Evolutionary conservation across 2,797 vertebrate genomes (phyloP).

Genomic region (Clarias laeviceps): DNA sequence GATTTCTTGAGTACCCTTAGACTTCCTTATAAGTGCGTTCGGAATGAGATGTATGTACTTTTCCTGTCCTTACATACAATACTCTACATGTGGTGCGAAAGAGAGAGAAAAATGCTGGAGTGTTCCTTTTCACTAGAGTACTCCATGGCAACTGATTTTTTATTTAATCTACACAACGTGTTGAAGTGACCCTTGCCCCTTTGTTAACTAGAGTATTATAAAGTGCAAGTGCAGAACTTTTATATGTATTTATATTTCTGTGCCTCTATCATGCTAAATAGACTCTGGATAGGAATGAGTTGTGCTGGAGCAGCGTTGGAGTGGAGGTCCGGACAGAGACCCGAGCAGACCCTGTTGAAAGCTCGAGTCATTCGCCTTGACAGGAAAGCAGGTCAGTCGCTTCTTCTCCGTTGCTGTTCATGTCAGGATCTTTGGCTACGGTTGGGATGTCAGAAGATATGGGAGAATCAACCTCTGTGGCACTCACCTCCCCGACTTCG

Average conservation of each 20-base stretch:
- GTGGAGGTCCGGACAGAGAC: neutral
- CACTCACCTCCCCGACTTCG: constrained; percentile 19
- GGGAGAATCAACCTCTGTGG: constrained; percentile 27
- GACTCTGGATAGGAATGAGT: constrained; percentile 6
- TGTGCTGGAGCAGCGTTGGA: neutral
- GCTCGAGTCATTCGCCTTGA: constrained; percentile 66
- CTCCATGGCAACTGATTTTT: constrained; percentile 8
- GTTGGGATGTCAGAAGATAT: neutral
- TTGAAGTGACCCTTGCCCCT: constrained; percentile 26
- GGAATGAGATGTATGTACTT: neutral
- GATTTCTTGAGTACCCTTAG: neutral
- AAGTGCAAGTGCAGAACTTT: constrained; percentile 51
- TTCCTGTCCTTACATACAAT: neutral
- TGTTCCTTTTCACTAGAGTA: neutral
- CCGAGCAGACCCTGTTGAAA: constrained; percentile 56
- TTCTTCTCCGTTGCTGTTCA: constrained; percentile 24
- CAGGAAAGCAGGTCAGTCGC: constrained; percentile 40
- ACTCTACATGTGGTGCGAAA: neutral
- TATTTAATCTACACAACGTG: neutral
- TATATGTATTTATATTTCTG: neutral
- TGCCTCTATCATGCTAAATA: neutral
- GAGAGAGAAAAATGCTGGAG: neutral
- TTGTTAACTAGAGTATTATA: constrained; percentile 35
- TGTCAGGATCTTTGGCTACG: constrained; percentile 14
- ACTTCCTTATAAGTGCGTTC: neutral